phyloP scores from a whole-genome alignment of 1,140 invertebrate species.

The Philopotamus ludificatus region DNA sequence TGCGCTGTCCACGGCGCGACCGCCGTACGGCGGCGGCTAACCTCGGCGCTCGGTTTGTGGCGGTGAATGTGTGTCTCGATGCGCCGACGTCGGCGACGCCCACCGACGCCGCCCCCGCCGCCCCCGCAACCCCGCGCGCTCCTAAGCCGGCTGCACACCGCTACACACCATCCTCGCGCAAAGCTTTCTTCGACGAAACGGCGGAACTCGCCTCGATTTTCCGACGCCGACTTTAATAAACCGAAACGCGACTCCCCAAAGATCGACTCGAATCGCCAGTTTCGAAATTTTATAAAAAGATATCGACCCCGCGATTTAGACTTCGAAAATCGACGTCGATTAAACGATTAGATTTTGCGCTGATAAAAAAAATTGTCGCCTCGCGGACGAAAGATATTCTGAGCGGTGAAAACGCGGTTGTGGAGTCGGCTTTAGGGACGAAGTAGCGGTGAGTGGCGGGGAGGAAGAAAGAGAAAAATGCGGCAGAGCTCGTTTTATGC shows the following conservation, averaged over 20 bases:
- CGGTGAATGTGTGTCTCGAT: slow-evolving; percentile 41
- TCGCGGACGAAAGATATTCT: no score
- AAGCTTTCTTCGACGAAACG: not conserved
- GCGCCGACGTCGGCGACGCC: slow-evolving; percentile 39
- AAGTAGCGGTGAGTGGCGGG: slow-evolving; percentile 15
- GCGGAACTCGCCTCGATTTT: not conserved
- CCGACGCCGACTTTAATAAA: not conserved
- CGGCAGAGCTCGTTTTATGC: slow-evolving; percentile 38
- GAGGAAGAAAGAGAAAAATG: slow-evolving; percentile 43
- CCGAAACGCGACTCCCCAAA: not conserved
- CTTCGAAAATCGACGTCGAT: no score
- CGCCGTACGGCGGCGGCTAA: slow-evolving; percentile 38
- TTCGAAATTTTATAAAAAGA: no score
- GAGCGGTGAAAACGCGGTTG: not conserved
- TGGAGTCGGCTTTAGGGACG: slow-evolving; percentile 6
- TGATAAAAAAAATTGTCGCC: no score
- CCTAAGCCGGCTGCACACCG: slow-evolving; percentile 30
- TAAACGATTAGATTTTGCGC: slow-evolving; percentile 3
- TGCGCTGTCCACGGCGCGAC: slow-evolving; percentile 15
- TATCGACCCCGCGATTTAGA: no score
- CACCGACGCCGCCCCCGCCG: slow-evolving; percentile 11
- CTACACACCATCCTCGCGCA: not conserved
- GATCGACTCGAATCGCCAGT: not conserved
- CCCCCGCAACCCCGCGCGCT: not conserved
- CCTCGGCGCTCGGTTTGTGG: slow-evolving; percentile 41